Evolutionary conservation across 2,113 vertebrate species (phyloP), one percentile per base, ranked within the genome.

Genomic region (Aegypius monachus): DNA sequence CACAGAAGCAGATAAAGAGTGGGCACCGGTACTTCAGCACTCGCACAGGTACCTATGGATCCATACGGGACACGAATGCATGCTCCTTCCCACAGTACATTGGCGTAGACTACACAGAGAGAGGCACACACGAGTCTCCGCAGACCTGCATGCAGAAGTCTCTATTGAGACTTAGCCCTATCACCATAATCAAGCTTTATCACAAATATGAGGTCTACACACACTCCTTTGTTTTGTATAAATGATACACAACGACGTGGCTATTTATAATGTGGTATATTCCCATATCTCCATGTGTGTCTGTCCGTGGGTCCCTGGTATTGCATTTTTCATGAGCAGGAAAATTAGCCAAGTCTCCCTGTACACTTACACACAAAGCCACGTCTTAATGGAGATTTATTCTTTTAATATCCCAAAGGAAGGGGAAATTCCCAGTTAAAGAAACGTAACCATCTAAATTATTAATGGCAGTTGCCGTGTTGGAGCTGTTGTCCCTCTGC

Each of bases 381-480:
- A 18, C 0, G 8, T 65, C 87, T 66, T 93, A 75, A 93, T 81
- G 79, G 80, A 93, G 93, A 95, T 95, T 88, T 90, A 92, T 96
- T 86, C 90, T 63, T 90, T 92, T 82, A 71, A 90, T 89, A 94
- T 90, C 92, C 93, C 88, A 75, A 83, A 95, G 67, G 88, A 96
- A 94, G 66, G 71, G 67, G 81, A 67, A 93, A 95, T 88, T 86
- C 94, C 85, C 88, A 32, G 36, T 71, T 87, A 81, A 71, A 93
- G 77, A 70, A 85, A 93, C 0, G 11, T 47, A 81, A 63, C 21
- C 5, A 4, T 72, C 83, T 86, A 22, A 91, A 95, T 93, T 59
- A 91, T 91, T 84, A 71, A 74, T 78, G 90, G 81, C 66, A 59
- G 70, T 16, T 0, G 6, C 23, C 1, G 31, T 45, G 82, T 25